Evolutionary conservation across 92 coral and sea anemone genomes (phyloP), one percentile per base, ranked within the genome.

Genomic region (Zoanthus gigantus): DNA sequence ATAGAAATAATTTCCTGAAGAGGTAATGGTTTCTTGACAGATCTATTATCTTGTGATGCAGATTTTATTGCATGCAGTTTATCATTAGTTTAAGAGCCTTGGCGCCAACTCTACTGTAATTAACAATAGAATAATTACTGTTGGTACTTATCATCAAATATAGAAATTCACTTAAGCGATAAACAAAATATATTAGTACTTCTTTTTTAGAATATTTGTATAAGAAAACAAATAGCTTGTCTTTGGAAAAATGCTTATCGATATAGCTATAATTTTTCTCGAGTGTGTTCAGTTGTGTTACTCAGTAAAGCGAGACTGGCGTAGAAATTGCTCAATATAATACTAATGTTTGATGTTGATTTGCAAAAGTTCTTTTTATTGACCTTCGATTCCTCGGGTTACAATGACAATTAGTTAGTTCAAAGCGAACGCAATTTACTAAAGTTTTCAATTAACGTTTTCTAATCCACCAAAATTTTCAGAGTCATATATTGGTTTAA

Each of bases 51-150:
- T 94, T 87, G 80, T 60, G 88, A 75, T 90, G 89, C 88, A 78
- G 95, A 91, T 95, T 95, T 91, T 75, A 90, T 83, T 93, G 93
- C 86, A 91, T 86, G 90, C 87, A 90, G 73, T 94, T 91, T 85
- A 90, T 93, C 98, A 95, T 95, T 90, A 95, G 82, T 72, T 31
- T 63, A 87, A 90, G 93, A 89, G 94, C 63, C 82, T 50, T 65
- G 98, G 96, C 98, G 98, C 98, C 98, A 93, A 88, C 72, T 91
- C 83, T 89, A 87, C 94, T 93, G 48, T 77, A 66, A 53, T 42
- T 71, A 71, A 95, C 96, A 95, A 95, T 88, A 86, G 91, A 82
- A 77, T 91, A 84, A 93, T 93, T 90, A 95, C 91, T 63, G 82
- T 78, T 76, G 74, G 90, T 86, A 86, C 95, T 95, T 95, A 93